Conservation (phyloP, 2,797 vertebrate species). For the Distichodus sexfasciatus region DNA sequence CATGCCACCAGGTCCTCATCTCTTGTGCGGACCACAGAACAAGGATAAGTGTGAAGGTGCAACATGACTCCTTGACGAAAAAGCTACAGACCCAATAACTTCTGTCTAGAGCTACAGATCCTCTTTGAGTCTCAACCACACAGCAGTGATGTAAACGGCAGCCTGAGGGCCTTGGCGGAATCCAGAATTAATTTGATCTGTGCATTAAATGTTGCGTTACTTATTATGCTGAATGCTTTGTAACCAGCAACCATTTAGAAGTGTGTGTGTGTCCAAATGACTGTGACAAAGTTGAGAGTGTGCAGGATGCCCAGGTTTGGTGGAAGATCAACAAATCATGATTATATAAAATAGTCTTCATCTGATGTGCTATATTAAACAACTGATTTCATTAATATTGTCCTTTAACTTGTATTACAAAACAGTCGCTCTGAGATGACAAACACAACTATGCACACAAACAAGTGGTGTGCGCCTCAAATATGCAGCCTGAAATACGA, state of each 20-base stretch:
- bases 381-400: neutral
- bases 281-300: neutral
- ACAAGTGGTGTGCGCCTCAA: no score
- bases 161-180: neutral
- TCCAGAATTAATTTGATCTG: no score
- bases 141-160: neutral
- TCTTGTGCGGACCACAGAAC: constrained; percentile 49
- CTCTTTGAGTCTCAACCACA: neutral
- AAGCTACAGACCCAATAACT: constrained; percentile 66
- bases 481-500: no score
- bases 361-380: no score
- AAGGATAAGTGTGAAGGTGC: constrained; percentile 64
- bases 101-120: constrained; percentile 48
- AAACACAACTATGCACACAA: no score
- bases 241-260: neutral
- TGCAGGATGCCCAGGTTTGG: neutral
- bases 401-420: neutral
- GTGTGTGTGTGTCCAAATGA: neutral
- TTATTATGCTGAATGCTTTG: neutral
- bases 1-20: constrained; percentile 37
- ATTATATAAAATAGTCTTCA: no score
- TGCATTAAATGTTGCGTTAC: constrained; percentile 25
- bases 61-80: constrained; percentile 65
- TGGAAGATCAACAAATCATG: no score
- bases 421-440: no score